Evolutionary conservation across 2,888 invertebrate species (phyloP), one percentile per base, ranked within the genome.

Genomic region (Matsumyia berberina): DNA sequence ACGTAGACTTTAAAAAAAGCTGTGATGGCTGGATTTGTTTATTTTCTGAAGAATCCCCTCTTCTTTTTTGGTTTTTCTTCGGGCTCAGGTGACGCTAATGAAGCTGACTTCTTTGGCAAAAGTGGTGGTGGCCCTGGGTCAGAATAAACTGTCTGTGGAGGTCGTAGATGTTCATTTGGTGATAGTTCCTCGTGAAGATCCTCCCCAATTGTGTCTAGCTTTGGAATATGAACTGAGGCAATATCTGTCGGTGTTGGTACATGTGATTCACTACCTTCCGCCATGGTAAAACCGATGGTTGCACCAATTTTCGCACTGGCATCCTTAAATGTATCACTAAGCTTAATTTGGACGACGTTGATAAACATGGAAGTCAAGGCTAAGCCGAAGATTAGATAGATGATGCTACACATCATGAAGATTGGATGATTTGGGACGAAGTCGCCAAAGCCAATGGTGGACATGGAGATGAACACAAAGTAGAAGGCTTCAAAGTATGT

Each of bases 281-380:
- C 94, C 55, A 96, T 94, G 78, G 94, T 94, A 53, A 96, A 92
- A 3, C 97, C 97, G 86, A 97, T 96, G 2, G 96, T 96, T 24
- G 96, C 96, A 2, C 97, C 96, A 55, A 97, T 94, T 90, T 97
- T 97, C 19, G 95, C 95, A 88, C 96, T 96, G 0, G 97, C 97
- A 87, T 95, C 94, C 87, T 95, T 95, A 89, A 97, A 97, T 0
- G 96, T 96, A 90, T 96, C 95, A 53, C 96, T 96, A 49, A 95
- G 88, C 90, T 95, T 95, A 51, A 95, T 95, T 93, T 98, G 98
- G 0, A 98, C 97, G 12, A 99, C 98, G 89, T 98, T 98, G 88
- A 99, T 97, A 91, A 97, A 97, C 98, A 99, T 98, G 87, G 98
- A 97, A 62, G 98, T 98, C 17, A 99, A 93, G 0, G 99, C 97